Conservation (phyloP, 2,888 invertebrate species). For the Caenorhabditis doughertyi region DNA sequence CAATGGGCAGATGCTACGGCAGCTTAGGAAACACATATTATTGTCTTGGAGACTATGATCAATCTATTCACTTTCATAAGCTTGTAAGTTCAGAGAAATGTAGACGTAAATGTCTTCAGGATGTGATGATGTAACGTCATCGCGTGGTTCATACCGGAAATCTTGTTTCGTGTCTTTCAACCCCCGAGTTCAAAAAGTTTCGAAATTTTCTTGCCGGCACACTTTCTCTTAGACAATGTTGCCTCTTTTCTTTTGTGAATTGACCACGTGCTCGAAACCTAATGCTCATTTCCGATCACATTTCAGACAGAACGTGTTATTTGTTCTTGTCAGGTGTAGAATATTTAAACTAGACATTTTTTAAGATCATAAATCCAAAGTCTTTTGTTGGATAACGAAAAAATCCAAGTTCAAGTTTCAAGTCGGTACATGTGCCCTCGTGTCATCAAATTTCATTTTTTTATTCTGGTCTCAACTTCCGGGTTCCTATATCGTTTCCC, state of each 20-base stretch:
- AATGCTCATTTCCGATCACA: constrained; percentile 49
- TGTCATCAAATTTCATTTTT: constrained; percentile 35
- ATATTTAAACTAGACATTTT: constrained; percentile 10
- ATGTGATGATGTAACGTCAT: constrained; percentile 12
- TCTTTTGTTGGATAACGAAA: neutral
- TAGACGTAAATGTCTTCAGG: neutral
- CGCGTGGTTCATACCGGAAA: constrained; percentile 32
- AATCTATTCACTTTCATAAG: constrained; percentile 64
- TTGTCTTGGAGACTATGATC: constrained; percentile 63
- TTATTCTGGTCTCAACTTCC: constrained; percentile 23
- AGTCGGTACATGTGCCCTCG: constrained; percentile 16
- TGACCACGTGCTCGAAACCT: constrained; percentile 42
- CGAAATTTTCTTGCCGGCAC: neutral
- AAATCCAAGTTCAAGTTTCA: constrained; percentile 37
- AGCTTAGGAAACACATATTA: constrained; percentile 65
- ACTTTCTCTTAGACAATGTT: neutral
- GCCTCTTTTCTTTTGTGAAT: constrained; percentile 1
- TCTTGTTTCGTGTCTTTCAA: constrained; percentile 34
- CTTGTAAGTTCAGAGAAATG: constrained; percentile 50
- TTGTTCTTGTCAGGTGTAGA: constrained; percentile 56
- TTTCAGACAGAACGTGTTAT: constrained; percentile 33
- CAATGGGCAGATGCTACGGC: constrained; percentile 64
- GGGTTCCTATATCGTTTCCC: constrained; percentile 7
- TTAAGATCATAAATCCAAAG: constrained; percentile 5
- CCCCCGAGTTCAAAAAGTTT: constrained; percentile 30